phyloP scores from a whole-genome alignment of 2,113 vertebrate genomes.

The Trichechus manatus region DNA sequence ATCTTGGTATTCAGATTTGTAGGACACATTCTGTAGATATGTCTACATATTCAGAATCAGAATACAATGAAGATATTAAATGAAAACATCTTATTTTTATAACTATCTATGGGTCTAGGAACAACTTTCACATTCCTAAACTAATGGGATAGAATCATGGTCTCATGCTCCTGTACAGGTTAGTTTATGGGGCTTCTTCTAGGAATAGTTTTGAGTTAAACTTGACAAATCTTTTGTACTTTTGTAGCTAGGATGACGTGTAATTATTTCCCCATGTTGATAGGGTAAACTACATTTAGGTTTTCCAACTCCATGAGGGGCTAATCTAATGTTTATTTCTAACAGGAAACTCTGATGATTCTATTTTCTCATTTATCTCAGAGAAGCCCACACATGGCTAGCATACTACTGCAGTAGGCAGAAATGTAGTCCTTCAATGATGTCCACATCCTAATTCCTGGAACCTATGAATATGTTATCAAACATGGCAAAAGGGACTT shows the following conservation, averaged over 20 bases:
- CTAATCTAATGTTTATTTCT: background rate
- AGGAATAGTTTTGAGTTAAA: background rate
- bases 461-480: background rate
- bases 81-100: background rate
- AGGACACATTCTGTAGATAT: background rate
- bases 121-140: background rate
- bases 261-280: background rate
- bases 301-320: background rate
- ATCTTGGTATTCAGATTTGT: background rate
- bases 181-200: background rate
- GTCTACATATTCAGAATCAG: background rate
- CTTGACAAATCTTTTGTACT: background rate
- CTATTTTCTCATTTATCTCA: background rate
- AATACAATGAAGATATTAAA: background rate
- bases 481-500: background rate
- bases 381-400: background rate
- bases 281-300: background rate
- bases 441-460: background rate
- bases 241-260: background rate
- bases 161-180: background rate
- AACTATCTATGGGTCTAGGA: background rate
- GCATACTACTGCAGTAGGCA: background rate
- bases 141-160: background rate
- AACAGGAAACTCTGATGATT: background rate
- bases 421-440: background rate